Percentiles rank a stretch among this genome's conserved stretches.
These are phyloP conservation scores for Zingel zingel DNA, from an alignment of 2,113 vertebrate species.

Conservation along the genomic window DNA sequence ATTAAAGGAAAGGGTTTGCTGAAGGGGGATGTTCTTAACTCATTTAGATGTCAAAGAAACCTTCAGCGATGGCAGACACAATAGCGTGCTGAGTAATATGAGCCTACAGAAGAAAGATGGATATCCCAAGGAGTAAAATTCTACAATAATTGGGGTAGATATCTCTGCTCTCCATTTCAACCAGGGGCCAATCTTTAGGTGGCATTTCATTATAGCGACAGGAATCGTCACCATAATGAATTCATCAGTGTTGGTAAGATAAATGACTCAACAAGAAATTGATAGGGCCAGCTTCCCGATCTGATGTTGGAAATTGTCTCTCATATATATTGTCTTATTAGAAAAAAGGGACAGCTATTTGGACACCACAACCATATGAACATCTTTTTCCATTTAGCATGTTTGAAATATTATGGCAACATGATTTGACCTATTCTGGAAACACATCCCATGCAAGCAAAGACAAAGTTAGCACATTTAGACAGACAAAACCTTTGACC, in stretches of 20 bases:
- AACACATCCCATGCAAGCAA: slow-evolving; percentile 50
- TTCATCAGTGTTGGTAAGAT: slow-evolving; percentile 91
- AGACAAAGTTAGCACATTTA: slow-evolving; percentile 59
- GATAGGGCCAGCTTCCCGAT: slow-evolving; percentile 86
- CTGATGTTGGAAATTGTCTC: slow-evolving; percentile 88
- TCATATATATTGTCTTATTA: slow-evolving; percentile 88
- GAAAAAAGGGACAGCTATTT: slow-evolving; percentile 86
- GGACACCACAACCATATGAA: slow-evolving; percentile 82
- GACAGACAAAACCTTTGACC: slow-evolving; percentile 62
- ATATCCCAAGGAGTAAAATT: slow-evolving; percentile 79
- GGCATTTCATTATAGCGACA: slow-evolving; percentile 91
- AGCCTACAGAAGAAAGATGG: slow-evolving; percentile 75
- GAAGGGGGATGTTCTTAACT: slow-evolving; percentile 50
- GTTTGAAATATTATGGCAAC: slow-evolving; percentile 90
- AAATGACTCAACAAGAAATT: slow-evolving; percentile 90
- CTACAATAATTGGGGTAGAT: slow-evolving; percentile 86
- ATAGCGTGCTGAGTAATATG: slow-evolving; percentile 56
- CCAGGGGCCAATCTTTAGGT: slow-evolving; percentile 81
- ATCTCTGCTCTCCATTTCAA: slow-evolving; percentile 85
- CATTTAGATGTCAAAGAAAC: slow-evolving; percentile 70
- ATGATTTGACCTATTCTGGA: slow-evolving; percentile 87
- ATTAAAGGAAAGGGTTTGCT: slow-evolving; percentile 56
- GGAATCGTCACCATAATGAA: slow-evolving; percentile 90
- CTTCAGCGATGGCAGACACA: slow-evolving; percentile 58
- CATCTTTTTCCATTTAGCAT: slow-evolving; percentile 89